Evolutionary conservation across 2,888 invertebrate genomes (phyloP).

Genomic region (Drosophila atripex): DNA sequence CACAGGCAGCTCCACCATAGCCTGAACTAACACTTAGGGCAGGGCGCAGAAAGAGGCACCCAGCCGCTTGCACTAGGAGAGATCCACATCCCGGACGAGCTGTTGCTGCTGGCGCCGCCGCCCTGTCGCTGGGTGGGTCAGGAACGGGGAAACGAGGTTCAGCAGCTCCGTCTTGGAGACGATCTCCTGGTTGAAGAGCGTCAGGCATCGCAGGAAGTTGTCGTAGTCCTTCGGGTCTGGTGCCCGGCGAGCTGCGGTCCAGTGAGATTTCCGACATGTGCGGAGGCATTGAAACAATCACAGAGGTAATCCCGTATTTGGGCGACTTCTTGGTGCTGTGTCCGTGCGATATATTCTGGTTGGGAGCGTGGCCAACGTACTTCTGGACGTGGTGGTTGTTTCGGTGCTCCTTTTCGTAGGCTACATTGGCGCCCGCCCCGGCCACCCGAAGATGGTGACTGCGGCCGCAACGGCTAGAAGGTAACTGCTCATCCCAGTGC

Average conservation of each 20-base stretch:
- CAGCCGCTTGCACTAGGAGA: constrained; percentile 95
- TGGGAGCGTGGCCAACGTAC: constrained; percentile 75
- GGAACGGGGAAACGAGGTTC: constrained; percentile 93
- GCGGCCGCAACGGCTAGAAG: constrained; percentile 49
- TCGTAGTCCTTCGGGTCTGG: constrained; percentile 94
- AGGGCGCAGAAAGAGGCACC: constrained; percentile 98
- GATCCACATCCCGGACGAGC: constrained; percentile 94
- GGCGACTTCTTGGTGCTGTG: constrained; percentile 82
- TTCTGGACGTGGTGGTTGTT: constrained; percentile 80
- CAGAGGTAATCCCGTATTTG: constrained; percentile 76
- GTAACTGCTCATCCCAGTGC: constrained; percentile 49
- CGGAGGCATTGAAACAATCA: constrained; percentile 44
- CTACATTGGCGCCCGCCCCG: constrained; percentile 36
- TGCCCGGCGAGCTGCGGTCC: constrained; percentile 70
- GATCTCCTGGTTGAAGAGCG: constrained; percentile 96
- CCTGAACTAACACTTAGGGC: no score
- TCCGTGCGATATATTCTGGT: constrained; percentile 59
- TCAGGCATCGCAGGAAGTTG: constrained; percentile 96
- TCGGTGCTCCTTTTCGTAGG: constrained; percentile 82
- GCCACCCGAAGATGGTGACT: constrained; percentile 62
- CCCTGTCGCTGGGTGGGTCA: constrained; percentile 87
- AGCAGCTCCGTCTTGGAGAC: constrained; percentile 95
- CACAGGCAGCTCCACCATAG: no score
- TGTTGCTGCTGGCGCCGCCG: constrained; percentile 62
- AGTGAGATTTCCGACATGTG: constrained; percentile 62